Base-by-base conservation (phyloP, 2,797 vertebrate genomes). In the Sebastes minor region DNA sequence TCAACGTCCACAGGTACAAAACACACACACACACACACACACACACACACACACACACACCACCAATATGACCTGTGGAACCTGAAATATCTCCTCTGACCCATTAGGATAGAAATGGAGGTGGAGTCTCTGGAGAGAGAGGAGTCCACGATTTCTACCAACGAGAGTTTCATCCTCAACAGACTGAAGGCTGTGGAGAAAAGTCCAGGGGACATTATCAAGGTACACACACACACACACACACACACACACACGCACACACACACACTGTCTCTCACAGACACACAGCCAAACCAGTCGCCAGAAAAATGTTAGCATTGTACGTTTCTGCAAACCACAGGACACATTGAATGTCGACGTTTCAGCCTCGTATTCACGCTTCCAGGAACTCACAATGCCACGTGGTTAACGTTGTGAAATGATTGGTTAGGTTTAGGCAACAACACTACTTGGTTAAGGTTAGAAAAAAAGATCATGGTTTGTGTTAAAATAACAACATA, bases 181-280 rank as follows among this genome's bases (percentile, higher is more conserved):
- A 96, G 95, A 90, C 90, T 98, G 57, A 97, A 95, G 72, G 94
- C 94, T 64, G 87, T 97, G 60, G 97, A 97, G 88, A 97, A 91
- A 87, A 95, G 96, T 22, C 86, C 96, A 6, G 95, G 96, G 91
- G 97, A 97, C 62, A 96, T 97, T 76, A 96, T 97, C 90, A 96
- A 96, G 95, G 97, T 97, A 13, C 11, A 60, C 56, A 52, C 71
- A 60, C 42, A 23, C 25, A 56, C 18, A 20, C 14, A 65, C 64
- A 55, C 57, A 42, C 53, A 33, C 35, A 68, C 78, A 60, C 25
- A 38, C 35, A 68, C 78, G 55, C 25, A 27, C 33, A 57, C 42
- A 49, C 66, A 69, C 20, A 73, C 33, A 49, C 66, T 60, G 55
- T 42, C 18, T 35, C 38, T 53, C 52, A 56, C 66, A 69, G 22